Evolutionary conservation across 2,888 invertebrate species (phyloP), one percentile per base, ranked within the genome.

Genomic region (Phaedon cochleariae): DNA sequence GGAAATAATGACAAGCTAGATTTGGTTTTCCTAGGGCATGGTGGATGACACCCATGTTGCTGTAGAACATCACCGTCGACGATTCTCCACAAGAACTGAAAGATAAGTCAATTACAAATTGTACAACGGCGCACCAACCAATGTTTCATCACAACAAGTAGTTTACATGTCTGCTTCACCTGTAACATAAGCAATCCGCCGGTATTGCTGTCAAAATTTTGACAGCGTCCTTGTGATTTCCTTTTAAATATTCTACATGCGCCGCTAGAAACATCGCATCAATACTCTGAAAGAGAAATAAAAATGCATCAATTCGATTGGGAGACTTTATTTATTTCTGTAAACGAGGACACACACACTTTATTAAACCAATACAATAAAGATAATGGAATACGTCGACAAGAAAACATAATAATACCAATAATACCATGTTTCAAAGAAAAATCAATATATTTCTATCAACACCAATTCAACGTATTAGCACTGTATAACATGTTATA

Each of bases 41-140:
- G 82, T 95, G 92, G 72, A 94, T 87, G 58, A 92, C 90, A 49
- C 92, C 95, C 78, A 94, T 87, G 77, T 95, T 94, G 79, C 95
- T 96, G 78, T 92, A 91, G 76, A 91, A 90, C 80, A 90, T 84
- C 55, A 89, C 85, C 18, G 86, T 84, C 9, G 89, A 83, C 63
- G 87, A 87, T 81, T 91, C 90, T 1, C 90, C 90, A 68, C 81
- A 84, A 31, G 86, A 86, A 71, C 88, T 87, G 72, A 52, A 81
- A 76, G 62, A 57, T 53, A 51, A 61, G 51, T 31, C 34, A 52
- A 57, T 67, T 22, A 53, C 63, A 52, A n/a, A n/a, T n/a, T n/a
- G n/a, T n/a, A n/a, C n/a, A n/a, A n/a, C n/a, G n/a, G n/a, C n/a
- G n/a, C n/a, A n/a, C n/a, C 62, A 53, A 65, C 26, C 3, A 5